Conservation (phyloP, 2,797 vertebrate genomes). For the Periparus ater region DNA sequence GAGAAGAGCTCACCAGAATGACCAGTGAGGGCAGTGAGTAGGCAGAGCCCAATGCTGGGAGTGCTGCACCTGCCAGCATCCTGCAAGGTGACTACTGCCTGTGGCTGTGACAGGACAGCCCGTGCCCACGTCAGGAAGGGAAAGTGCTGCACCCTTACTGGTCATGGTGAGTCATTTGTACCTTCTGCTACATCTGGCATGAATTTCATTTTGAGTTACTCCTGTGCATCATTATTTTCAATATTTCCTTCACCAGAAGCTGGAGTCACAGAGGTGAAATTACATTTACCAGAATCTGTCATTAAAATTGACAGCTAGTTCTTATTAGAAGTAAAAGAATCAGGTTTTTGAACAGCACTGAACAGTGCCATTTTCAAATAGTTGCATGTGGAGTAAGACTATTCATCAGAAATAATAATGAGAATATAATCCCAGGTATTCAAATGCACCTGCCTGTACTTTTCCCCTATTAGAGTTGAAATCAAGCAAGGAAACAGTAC, state of each 20-base stretch:
- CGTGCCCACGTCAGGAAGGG: fast-evolving
- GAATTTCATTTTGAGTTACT: conserved; percentile 27
- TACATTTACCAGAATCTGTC: background rate
- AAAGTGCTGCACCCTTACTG: background rate
- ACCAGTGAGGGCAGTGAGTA: background rate
- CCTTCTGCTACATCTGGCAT: conserved; percentile 25
- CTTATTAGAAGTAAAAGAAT: background rate
- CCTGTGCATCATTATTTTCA: conserved; percentile 3
- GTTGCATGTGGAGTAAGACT: background rate
- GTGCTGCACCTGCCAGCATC: background rate
- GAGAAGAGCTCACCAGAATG: conserved; percentile 15
- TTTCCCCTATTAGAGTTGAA: background rate
- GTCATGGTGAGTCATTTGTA: conserved; percentile 16
- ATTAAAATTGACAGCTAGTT: background rate
- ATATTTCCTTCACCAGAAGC: conserved; percentile 5
- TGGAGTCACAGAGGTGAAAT: background rate
- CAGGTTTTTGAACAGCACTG: background rate
- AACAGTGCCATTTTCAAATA: background rate
- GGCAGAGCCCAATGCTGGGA: background rate
- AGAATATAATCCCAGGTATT: background rate
- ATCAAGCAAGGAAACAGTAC: background rate
- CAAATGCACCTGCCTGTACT: background rate
- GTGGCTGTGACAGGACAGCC: background rate
- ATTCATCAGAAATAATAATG: background rate
- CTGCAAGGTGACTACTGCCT: background rate